Evolutionary conservation across 2,888 invertebrate species (phyloP).

Genomic region (Tetragonisca angustula): DNA sequence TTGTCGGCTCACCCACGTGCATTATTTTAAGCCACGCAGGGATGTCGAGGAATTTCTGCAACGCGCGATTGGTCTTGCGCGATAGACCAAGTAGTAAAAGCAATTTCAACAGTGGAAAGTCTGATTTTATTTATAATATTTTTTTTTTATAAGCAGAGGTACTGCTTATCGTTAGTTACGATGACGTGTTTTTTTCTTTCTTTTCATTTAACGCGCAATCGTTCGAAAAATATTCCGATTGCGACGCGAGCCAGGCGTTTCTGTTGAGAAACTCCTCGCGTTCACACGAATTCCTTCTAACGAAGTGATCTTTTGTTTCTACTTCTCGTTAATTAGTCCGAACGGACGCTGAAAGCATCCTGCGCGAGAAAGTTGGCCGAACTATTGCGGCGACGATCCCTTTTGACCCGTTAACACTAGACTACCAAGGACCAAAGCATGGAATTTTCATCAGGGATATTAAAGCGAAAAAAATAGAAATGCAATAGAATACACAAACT

Average conservation of each 20-base stretch:
- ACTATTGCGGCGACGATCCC: neutral
- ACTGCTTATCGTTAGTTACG: neutral
- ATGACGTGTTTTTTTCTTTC: neutral
- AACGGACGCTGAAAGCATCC: neutral
- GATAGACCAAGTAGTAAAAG: neutral
- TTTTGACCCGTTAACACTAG: too few relatives aligned
- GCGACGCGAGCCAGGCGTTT: neutral
- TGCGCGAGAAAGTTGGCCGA: neutral
- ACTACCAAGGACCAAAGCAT: too few relatives aligned
- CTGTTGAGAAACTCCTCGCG: neutral
- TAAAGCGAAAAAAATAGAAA: too few relatives aligned
- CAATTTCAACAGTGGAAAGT: too few relatives aligned
- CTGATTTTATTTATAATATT: too few relatives aligned
- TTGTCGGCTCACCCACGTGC: conserved; percentile 54
- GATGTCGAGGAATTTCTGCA: conserved; percentile 25
- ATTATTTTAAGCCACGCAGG: conserved; percentile 51
- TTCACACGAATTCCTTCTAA: neutral
- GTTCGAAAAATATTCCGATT: neutral
- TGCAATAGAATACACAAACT: too few relatives aligned
- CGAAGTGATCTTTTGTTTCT: conserved; percentile 7
- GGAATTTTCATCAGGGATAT: too few relatives aligned
- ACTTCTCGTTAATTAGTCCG: neutral
- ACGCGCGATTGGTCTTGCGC: neutral
- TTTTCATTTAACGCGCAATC: neutral
- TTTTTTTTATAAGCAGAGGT: too few relatives aligned